Percentiles rank a stretch among this genome's conserved stretches.
These are phyloP conservation scores for Acronicta leporina DNA, from an alignment of 2,888 invertebrate species.

Conservation along the genomic window DNA sequence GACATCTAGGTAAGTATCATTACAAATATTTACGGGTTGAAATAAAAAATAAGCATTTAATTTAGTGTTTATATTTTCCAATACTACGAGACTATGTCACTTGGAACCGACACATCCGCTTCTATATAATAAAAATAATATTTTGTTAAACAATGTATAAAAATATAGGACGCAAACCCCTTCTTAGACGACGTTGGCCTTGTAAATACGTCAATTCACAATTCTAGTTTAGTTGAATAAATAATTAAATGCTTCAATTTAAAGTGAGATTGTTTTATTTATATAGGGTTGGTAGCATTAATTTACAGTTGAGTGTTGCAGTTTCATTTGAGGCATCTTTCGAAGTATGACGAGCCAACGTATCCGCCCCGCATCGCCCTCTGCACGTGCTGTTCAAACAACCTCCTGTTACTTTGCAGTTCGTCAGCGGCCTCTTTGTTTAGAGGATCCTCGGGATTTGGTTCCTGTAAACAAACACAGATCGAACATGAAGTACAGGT, in stretches of 20 bases:
- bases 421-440: slow-evolving; percentile 99
- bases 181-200: slow-evolving; percentile 33
- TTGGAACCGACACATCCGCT: slow-evolving; percentile 32
- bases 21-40: slow-evolving; percentile 21
- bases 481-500: neutral
- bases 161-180: slow-evolving; percentile 50
- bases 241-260: slow-evolving; percentile 68
- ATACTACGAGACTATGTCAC: slow-evolving; percentile 28
- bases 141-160: slow-evolving; percentile 53
- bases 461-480: slow-evolving; percentile 91
- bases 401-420: slow-evolving; percentile 96
- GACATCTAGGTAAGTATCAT: slow-evolving; percentile 37
- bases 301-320: slow-evolving; percentile 71
- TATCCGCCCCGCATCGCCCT: slow-evolving; percentile 99
- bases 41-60: slow-evolving; percentile 43
- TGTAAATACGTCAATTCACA: slow-evolving; percentile 46
- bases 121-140: slow-evolving; percentile 42
- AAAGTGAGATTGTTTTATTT: slow-evolving; percentile 85
- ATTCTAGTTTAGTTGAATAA: slow-evolving; percentile 49
- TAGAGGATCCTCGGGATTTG: slow-evolving; percentile 99
- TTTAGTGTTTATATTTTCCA: slow-evolving; percentile 46
- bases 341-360: slow-evolving; percentile 98
- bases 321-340: slow-evolving; percentile 97
- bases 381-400: slow-evolving; percentile 98
- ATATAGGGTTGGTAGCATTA: slow-evolving; percentile 75